These are phyloP conservation scores for Clivina fossor DNA, from an alignment of 2,888 invertebrate genomes.

Conservation along the genomic window DNA sequence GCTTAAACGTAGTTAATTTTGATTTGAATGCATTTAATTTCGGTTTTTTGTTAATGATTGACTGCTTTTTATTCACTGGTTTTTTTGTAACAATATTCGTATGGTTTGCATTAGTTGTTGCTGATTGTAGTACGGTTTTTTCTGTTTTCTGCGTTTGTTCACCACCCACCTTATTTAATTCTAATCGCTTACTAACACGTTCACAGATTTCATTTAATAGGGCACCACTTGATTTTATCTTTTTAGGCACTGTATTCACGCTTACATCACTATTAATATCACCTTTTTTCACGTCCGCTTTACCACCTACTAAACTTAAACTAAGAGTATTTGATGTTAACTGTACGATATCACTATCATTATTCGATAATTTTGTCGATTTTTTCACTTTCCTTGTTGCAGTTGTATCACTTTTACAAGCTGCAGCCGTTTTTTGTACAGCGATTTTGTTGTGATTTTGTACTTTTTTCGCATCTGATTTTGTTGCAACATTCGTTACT, in stretches of 20 bases:
- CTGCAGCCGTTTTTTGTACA: constrained; percentile 23
- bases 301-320: constrained; percentile 37
- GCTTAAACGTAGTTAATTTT: constrained; percentile 48
- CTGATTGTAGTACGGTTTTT: constrained; percentile 25
- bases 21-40: constrained; percentile 43
- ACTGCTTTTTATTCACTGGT: constrained; percentile 49
- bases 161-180: constrained; percentile 37
- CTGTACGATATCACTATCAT: constrained; percentile 37
- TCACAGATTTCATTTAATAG: constrained; percentile 48
- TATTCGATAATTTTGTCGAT: constrained; percentile 28
- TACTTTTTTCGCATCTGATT: constrained; percentile 35
- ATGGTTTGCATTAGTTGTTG: constrained; percentile 29
- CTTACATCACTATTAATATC: constrained; percentile 28
- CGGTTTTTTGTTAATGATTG: constrained; percentile 44
- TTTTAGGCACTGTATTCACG: constrained; percentile 28
- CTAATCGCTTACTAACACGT: constrained; percentile 47
- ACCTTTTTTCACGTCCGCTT: constrained; percentile 25
- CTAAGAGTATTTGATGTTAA: constrained; percentile 35
- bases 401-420: too few relatives aligned
- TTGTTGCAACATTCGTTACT: constrained; percentile 3
- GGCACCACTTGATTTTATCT: constrained; percentile 28
- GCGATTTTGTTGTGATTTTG: constrained; percentile 8
- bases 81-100: constrained; percentile 34
- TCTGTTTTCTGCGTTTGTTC: not conserved
- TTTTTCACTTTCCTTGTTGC: constrained; percentile 32